Conservation (phyloP, 1,140 invertebrate genomes). For the Anthonomus grandis region DNA sequence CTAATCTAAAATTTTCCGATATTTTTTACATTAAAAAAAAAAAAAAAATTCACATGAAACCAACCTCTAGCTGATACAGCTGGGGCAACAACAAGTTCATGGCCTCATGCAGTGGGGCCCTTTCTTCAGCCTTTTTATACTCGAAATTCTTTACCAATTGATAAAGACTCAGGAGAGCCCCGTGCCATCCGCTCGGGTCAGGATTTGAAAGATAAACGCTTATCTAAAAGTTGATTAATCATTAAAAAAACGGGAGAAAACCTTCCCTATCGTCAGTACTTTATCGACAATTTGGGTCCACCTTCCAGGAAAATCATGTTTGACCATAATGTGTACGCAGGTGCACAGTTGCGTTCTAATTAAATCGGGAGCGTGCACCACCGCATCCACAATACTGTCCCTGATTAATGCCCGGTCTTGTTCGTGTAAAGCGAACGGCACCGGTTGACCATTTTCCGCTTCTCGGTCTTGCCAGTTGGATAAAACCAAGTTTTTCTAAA, state of each 20-base stretch:
- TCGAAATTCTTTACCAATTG: slow-evolving; percentile 96
- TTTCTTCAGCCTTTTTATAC: slow-evolving; percentile 87
- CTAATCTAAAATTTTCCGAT: slow-evolving; percentile 49
- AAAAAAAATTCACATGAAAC: background rate
- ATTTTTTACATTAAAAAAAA: background rate
- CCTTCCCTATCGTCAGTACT: slow-evolving; percentile 89
- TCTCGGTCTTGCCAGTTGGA: slow-evolving; percentile 88
- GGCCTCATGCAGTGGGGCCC: slow-evolving; percentile 85
- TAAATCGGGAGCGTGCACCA: slow-evolving; percentile 86
- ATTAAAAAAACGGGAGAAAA: slow-evolving; percentile 8
- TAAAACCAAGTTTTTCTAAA: slow-evolving; percentile 83
- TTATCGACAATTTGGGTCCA: slow-evolving; percentile 97
- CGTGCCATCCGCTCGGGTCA: slow-evolving; percentile 85
- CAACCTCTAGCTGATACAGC: slow-evolving; percentile 71
- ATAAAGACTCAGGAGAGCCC: slow-evolving; percentile 87
- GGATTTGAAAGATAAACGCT: slow-evolving; percentile 75
- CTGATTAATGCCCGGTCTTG: slow-evolving; percentile 92
- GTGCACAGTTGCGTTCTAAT: slow-evolving; percentile 88
- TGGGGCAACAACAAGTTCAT: slow-evolving; percentile 93
- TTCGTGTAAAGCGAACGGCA: slow-evolving; percentile 89
- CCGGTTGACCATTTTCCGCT: slow-evolving; percentile 64
- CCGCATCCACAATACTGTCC: slow-evolving; percentile 90
- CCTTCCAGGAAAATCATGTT: slow-evolving; percentile 91
- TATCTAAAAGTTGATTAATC: slow-evolving; percentile 44
- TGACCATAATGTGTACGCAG: slow-evolving; percentile 89